These are phyloP conservation scores for Thamnaconus septentrionalis DNA, from an alignment of 2,113 vertebrate species.

Conservation along the genomic window DNA sequence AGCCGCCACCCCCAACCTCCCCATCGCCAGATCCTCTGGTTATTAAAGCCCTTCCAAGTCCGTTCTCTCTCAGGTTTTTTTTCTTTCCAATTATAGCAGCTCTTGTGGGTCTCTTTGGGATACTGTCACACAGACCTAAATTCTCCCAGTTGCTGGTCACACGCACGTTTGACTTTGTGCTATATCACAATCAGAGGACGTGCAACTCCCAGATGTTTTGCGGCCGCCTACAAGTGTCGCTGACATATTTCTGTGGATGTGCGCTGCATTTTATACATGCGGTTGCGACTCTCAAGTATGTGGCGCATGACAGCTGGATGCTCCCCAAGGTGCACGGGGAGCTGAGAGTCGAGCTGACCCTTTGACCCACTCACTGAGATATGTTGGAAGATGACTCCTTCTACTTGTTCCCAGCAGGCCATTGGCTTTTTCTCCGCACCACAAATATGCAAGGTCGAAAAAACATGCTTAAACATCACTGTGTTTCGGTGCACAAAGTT, in stretches of 20 bases:
- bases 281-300: not conserved
- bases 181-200: slow-evolving; percentile 17
- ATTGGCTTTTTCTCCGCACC: not conserved
- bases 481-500: not conserved
- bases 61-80: not conserved
- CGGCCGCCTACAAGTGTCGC: slow-evolving; percentile 5
- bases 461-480: not conserved
- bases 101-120: slow-evolving; percentile 54
- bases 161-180: slow-evolving; percentile 19
- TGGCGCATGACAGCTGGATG: slow-evolving; percentile 4
- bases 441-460: not conserved
- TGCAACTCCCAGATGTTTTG: slow-evolving; percentile 10
- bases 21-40: too few species aligned
- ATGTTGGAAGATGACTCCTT: slow-evolving; percentile 24
- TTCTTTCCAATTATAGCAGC: slow-evolving; percentile 16
- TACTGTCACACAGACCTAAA: slow-evolving; percentile 48
- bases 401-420: slow-evolving; percentile 14
- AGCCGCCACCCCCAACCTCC: too few species aligned
- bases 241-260: slow-evolving; percentile 2
- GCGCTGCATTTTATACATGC: not conserved
- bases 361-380: slow-evolving; percentile 25
- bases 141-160: slow-evolving; percentile 41
- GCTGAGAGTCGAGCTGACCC: slow-evolving; percentile 6
- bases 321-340: slow-evolving; percentile 3
- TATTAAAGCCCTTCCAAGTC: slow-evolving; percentile 8